Conservation (phyloP, 2,113 vertebrate species). For the Procavia capensis region DNA sequence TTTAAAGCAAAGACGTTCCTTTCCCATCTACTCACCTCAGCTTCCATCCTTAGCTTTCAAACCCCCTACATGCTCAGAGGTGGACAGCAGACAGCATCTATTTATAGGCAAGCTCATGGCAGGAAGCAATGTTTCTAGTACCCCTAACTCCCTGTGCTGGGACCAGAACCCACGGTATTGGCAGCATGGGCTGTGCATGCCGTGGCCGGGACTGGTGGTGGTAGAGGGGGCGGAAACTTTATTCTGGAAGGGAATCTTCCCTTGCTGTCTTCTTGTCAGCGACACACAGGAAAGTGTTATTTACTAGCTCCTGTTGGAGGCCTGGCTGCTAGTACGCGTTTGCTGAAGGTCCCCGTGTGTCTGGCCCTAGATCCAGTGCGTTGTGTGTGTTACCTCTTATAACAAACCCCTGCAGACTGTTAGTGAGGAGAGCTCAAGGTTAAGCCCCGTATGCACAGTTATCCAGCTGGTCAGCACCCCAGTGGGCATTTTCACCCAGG, state of each 20-base stretch:
- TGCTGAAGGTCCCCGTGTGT: not conserved
- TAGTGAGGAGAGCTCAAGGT: not conserved
- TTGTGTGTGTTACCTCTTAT: not conserved
- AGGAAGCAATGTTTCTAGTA: not conserved
- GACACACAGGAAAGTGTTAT: not conserved
- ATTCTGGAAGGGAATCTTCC: not conserved
- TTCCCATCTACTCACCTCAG: not conserved
- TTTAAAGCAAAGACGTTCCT: not conserved
- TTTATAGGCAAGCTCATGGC: accelerated
- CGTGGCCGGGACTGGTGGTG: not conserved
- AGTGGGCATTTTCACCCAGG: accelerated
- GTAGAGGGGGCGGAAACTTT: not conserved
- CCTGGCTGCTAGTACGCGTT: accelerated
- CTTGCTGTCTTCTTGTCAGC: not conserved
- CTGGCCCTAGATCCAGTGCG: not conserved
- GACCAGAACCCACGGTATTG: not conserved
- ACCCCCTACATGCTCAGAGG: not conserved
- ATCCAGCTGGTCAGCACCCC: not conserved
- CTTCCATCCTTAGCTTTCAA: not conserved
- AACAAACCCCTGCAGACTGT: not conserved
- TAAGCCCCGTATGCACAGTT: accelerated
- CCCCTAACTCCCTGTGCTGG: accelerated
- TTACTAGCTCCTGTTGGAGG: not conserved
- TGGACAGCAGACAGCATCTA: accelerated
- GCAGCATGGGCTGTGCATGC: not conserved